Conservation (phyloP, 1,140 invertebrate species). For the Oryzaephilus surinamensis region DNA sequence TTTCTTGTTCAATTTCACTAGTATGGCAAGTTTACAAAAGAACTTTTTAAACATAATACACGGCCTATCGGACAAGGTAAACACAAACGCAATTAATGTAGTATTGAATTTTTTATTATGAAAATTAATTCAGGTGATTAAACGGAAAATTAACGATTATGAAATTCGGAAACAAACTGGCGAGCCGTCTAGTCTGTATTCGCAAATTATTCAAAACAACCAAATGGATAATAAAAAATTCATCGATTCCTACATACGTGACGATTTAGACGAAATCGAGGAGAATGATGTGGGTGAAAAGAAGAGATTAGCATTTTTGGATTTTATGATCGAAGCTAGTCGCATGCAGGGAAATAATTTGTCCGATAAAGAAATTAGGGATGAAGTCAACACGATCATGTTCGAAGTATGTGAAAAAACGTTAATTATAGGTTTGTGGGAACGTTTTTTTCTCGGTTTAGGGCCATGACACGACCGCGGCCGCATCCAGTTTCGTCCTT, state of each 20-base stretch:
- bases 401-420: conserved; percentile 51
- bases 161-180: too few relatives aligned
- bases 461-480: conserved; percentile 86
- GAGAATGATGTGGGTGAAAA: conserved; percentile 70
- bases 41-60: too few relatives aligned
- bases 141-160: conserved; percentile 6
- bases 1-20: conserved; percentile 67
- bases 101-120: too few relatives aligned
- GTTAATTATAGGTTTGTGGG: neutral
- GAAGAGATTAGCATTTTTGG: conserved; percentile 85
- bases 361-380: conserved; percentile 77
- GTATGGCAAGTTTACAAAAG: too few relatives aligned
- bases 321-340: conserved; percentile 76
- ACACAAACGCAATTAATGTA: too few relatives aligned
- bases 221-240: too few relatives aligned
- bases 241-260: conserved; percentile 50
- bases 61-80: too few relatives aligned
- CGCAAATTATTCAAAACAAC: neutral
- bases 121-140: too few relatives aligned
- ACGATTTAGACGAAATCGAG: conserved; percentile 62
- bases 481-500: conserved; percentile 73
- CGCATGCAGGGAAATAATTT: conserved; percentile 61
- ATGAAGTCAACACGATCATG: conserved; percentile 90
- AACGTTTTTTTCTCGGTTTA: conserved; percentile 26
- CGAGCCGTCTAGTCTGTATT: too few relatives aligned